Evolutionary conservation across 2,888 invertebrate species (phyloP).

Genomic region (Pseudococcus longispinus): DNA sequence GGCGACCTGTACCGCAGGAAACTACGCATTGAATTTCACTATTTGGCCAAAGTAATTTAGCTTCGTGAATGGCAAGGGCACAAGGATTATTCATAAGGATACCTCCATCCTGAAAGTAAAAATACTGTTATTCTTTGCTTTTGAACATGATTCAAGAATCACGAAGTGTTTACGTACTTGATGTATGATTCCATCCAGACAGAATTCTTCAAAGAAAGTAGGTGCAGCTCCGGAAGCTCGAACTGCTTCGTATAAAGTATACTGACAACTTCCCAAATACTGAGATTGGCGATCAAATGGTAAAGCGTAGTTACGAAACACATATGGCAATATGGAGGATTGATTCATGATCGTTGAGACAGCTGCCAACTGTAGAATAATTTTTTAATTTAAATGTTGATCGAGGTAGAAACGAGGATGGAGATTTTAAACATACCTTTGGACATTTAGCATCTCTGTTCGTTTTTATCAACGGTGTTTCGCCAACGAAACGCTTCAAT

Average conservation of each 20-base stretch:
- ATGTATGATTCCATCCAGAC: conserved; percentile 73
- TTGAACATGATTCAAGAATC: background rate
- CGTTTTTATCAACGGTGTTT: conserved; percentile 70
- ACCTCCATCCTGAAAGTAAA: conserved; percentile 74
- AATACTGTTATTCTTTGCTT: background rate
- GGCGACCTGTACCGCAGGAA: conserved; percentile 81
- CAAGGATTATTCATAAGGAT: conserved; percentile 88
- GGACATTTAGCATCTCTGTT: conserved; percentile 67
- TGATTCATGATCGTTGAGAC: conserved; percentile 83
- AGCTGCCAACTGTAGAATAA: conserved; percentile 70
- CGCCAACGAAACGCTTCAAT: conserved; percentile 72
- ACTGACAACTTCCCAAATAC: conserved; percentile 74
- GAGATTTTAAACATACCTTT: conserved; percentile 64
- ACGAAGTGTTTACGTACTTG: conserved; percentile 66
- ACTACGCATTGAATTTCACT: conserved; percentile 78
- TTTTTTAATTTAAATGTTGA: background rate
- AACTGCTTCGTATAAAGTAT: conserved; percentile 82
- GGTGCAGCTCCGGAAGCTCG: conserved; percentile 91
- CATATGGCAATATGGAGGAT: conserved; percentile 74
- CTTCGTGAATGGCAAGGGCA: conserved; percentile 87
- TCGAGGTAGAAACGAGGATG: background rate
- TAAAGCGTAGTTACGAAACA: conserved; percentile 85
- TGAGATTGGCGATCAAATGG: conserved; percentile 74
- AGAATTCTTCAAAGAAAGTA: conserved; percentile 86
- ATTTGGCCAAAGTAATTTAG: conserved; percentile 81